Conservation (phyloP, 2,888 invertebrate species). For the Digitonthophagus gazella region DNA sequence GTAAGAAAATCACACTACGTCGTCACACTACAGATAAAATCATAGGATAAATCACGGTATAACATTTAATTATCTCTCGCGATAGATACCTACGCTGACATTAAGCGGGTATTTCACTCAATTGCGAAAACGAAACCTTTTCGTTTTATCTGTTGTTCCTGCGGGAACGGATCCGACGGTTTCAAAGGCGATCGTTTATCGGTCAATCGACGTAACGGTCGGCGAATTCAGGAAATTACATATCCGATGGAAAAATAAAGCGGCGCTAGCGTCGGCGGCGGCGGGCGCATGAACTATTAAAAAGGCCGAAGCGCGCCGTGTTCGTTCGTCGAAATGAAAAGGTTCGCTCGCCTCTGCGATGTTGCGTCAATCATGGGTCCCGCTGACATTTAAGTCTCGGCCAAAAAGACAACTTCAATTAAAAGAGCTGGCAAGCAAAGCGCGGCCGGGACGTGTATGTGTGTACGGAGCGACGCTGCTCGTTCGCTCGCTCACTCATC, state of each 20-base stretch:
- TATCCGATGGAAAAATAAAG: background rate
- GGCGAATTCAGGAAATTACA: background rate
- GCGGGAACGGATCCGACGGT: background rate
- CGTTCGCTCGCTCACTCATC: no score
- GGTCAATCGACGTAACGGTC: background rate
- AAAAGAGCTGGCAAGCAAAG: slow-evolving; percentile 20
- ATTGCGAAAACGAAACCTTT: background rate
- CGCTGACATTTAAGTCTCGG: slow-evolving; percentile 14
- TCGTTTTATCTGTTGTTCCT: background rate
- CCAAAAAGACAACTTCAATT: slow-evolving; percentile 14
- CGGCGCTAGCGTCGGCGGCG: background rate
- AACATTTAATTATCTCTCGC: background rate
- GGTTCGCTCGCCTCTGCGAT: background rate
- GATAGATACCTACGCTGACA: background rate
- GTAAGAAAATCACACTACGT: no score
- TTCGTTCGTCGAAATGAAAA: slow-evolving; percentile 5
- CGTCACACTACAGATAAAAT: background rate
- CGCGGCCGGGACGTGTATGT: slow-evolving; percentile 9
- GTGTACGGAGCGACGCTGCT: no score
- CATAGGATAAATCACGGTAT: no score
- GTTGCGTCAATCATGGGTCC: slow-evolving; percentile 14
- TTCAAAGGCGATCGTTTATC: background rate
- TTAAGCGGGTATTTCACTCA: background rate
- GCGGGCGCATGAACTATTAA: background rate
- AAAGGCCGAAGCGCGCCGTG: background rate